Base-by-base conservation (phyloP, 2,113 vertebrate genomes). In the Numenius arquata region DNA sequence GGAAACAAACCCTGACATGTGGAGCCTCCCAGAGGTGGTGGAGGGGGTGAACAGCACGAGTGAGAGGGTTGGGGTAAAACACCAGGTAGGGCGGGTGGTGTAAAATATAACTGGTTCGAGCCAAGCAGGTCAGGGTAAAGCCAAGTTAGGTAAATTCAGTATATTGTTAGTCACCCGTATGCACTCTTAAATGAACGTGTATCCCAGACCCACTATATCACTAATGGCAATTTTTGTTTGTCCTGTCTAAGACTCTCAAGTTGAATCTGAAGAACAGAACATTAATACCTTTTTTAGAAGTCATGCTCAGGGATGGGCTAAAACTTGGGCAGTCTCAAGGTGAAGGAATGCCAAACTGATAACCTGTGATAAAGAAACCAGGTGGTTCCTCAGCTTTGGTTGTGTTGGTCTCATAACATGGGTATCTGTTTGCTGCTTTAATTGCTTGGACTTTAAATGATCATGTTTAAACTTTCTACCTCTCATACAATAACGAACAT, bases 1-100 rank as follows among this genome's bases (percentile, higher is more conserved):
- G 40, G 66, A 63, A 92, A 68, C 2, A 68, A 56, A 38, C 6
- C 5, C 16, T 1, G 1, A 1, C 2, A 6, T 0, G 0, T 17
- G 20, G 25, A 93, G 20, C 13, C 8, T 75, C 16, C 16, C 16
- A 38, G 22, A 50, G 13, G 2, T 13, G 10, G 21, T 17, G 25
- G 14, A 80, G 10, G 2, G 21, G 8, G 3, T 29, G 43, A 89
- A 78, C 16, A 71, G 18, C 22, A 52, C 0, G 6, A 52, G 25
- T 0, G 1, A 75, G 48, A 68, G 16, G 27, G 22, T 45, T 45
- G 41, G 32, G 30, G 6, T 77, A 26, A 15, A 38, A n/a, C 34
- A 11, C 25, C 56, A 75, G 34, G 11, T 10, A 5, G 4, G 22
- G 9, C 8, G 5, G 8, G 17, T 22, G 0, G 38, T 65, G 7